Base-by-base conservation (phyloP, 2,113 vertebrate genomes). In the Pyxicephalus adspersus region DNA sequence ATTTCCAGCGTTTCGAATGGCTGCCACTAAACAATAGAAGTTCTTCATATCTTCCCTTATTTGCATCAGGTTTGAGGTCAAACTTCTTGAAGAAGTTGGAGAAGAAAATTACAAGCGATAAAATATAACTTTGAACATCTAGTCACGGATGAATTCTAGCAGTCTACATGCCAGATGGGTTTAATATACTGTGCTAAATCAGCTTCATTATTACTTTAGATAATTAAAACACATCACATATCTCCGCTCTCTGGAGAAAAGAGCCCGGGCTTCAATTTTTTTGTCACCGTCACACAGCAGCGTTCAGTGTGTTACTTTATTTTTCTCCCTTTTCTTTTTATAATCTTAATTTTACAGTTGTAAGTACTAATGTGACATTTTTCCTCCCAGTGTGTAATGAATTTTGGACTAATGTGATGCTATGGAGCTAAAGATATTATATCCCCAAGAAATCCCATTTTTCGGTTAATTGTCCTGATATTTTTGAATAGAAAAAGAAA, bases 121-220 rank as follows among this genome's bases (percentile, higher is more conserved):
- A 81, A 81, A 73, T 74, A 81, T 81, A 82, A 82, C 71, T 75
- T 82, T 82, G 80, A 73, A 7, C 9, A 82, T 57, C 83, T 86
- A 82, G 86, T 88, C 83, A 87, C 83, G 81, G 81, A 85, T 89
- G 89, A 63, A 70, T 83, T 89, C 57, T 60, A 72, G 83, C 86
- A 86, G 84, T 71, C 83, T 76, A 64, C 34, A 77, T 83, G 5
- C 28, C 50, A 80, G 80, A 82, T 74, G 50, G 38, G 54, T 81
- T 70, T 74, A 54, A 60, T 83, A 84, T 75, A 38, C 26, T 61
- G 45, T 58, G 85, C 71, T 84, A 38, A 26, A 80, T 84, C 67
- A 68, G 34, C 57, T 80, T 52, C 52, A 67, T 63, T 74, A 83
- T 72, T 25, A 80, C 74, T 83, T 26, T 80, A 83, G 17, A 60